phyloP scores from a whole-genome alignment of 2,888 invertebrate genomes.

The Sesia bembeciformis region DNA sequence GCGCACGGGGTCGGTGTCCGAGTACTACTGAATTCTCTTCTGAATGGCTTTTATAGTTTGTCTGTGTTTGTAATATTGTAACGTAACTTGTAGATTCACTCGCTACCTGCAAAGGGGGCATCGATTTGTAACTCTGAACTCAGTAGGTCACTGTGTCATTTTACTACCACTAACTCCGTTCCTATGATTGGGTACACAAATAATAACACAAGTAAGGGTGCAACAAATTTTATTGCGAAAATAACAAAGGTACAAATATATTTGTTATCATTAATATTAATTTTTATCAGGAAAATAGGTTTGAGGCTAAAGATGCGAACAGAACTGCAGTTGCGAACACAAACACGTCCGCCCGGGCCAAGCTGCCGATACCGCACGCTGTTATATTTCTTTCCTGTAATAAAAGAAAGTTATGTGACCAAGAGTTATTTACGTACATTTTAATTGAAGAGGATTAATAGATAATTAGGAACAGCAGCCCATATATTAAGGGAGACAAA shows the following conservation, averaged over 20 bases:
- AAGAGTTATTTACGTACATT: no score
- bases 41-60: conserved; percentile 10
- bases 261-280: conserved; percentile 1
- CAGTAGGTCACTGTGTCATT: conserved; percentile 49
- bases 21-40: not conserved
- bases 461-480: no score
- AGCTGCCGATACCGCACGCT: conserved; percentile 48
- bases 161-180: conserved; percentile 1
- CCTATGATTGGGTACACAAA: conserved; percentile 1
- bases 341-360: conserved; percentile 21
- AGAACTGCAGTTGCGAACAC: conserved; percentile 22
- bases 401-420: conserved; percentile 3
- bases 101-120: conserved; percentile 37
- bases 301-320: conserved; percentile 16
- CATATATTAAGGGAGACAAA: no score
- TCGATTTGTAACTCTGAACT: conserved; percentile 39
- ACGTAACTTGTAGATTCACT: conserved; percentile 25
- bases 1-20: conserved; percentile 26
- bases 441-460: no score
- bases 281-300: conserved; percentile 20
- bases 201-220: conserved; percentile 24
- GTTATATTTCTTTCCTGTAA: conserved; percentile 55
- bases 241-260: conserved; percentile 63
- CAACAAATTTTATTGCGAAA: conserved; percentile 60
- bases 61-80: conserved; percentile 10